Percentiles rank a stretch among this genome's conserved stretches.
phyloP scores from a whole-genome alignment of 2,113 vertebrate species.

The Lepidothrix coronata region DNA sequence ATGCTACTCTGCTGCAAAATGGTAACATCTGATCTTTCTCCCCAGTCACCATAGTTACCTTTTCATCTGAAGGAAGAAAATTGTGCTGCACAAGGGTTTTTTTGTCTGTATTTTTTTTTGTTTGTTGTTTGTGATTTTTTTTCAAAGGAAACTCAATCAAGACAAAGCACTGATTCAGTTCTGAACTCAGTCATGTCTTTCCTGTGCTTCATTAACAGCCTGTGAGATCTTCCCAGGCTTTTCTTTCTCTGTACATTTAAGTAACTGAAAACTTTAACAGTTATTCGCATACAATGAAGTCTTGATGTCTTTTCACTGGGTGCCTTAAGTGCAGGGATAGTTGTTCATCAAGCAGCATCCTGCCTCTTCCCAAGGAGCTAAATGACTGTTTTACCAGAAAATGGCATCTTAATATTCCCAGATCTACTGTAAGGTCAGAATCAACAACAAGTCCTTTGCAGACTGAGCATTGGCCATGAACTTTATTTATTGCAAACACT shows the following conservation, averaged over 20 bases:
- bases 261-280: background rate
- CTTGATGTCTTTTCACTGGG: background rate
- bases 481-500: background rate
- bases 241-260: background rate
- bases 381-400: background rate
- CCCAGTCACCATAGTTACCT: slow-evolving; percentile 29
- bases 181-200: background rate
- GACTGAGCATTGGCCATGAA: background rate
- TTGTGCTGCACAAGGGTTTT: accelerated
- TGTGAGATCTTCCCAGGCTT: background rate
- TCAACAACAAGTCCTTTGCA: background rate
- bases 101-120: background rate
- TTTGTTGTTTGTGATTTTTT: background rate
- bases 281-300: background rate
- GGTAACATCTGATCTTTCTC: background rate
- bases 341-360: background rate
- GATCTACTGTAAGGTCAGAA: background rate
- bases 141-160: background rate
- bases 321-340: background rate
- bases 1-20: background rate
- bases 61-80: background rate
- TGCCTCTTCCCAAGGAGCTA: background rate
- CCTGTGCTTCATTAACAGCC: background rate
- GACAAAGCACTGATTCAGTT: background rate
- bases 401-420: background rate